A percentile compares a stretch with the other conserved stretches of the same genome.
Evolutionary conservation across 2,113 vertebrate genomes (phyloP).

Genomic region (Dicaeum eximium): DNA sequence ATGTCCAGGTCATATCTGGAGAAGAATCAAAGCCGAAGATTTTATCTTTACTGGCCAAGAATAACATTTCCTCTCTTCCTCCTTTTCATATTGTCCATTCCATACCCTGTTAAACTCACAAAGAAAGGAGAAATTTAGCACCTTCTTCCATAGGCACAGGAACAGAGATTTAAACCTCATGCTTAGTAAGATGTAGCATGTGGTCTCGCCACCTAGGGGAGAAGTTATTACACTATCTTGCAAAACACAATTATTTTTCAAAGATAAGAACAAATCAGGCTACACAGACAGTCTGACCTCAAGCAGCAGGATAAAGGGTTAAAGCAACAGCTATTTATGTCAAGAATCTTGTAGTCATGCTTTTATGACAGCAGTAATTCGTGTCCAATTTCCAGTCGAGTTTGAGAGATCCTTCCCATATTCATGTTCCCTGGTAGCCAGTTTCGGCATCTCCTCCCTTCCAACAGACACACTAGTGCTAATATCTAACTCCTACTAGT

Average conservation of each 20-base stretch:
- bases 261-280: neutral
- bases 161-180: neutral
- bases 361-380: neutral
- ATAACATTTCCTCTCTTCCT: neutral
- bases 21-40: constrained; percentile 23
- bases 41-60: constrained; percentile 5
- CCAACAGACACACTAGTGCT: fast-evolving
- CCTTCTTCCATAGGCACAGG: neutral
- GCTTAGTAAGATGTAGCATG: neutral
- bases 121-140: neutral
- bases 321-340: neutral
- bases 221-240: neutral
- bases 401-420: neutral
- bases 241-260: neutral
- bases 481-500: neutral
- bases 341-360: neutral
- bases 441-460: neutral
- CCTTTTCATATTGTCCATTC: neutral
- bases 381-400: neutral
- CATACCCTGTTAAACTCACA: neutral
- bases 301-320: neutral
- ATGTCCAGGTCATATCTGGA: neutral
- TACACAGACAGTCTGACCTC: neutral
- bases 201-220: neutral
- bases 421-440: neutral